Evolutionary conservation across 2,113 vertebrate genomes (phyloP).

Genomic region (Cyphomyrus plagiostoma): DNA sequence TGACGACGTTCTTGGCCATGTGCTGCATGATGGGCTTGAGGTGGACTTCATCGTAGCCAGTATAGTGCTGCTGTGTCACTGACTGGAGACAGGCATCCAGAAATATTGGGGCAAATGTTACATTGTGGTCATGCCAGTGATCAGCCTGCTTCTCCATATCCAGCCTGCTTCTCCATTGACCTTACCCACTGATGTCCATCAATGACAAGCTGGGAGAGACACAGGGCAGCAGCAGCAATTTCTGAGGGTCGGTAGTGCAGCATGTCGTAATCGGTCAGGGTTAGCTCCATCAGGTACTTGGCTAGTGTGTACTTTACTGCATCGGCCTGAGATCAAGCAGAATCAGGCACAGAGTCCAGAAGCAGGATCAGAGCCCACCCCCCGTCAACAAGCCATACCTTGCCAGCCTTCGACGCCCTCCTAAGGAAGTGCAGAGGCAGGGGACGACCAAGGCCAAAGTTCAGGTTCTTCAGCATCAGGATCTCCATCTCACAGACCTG

Average conservation of each 20-base stretch:
- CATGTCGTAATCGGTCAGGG: constrained; percentile 84
- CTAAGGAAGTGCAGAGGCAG: constrained; percentile 85
- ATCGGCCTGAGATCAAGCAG: constrained; percentile 60
- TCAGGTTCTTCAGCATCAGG: constrained; percentile 65
- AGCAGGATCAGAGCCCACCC: background rate
- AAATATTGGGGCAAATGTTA: background rate
- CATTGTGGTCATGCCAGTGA: background rate
- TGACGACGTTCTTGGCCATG: constrained; percentile 81
- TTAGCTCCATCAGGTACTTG: constrained; percentile 91
- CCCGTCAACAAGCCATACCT: constrained; percentile 52
- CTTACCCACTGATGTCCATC: constrained; percentile 75
- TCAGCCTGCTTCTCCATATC: background rate
- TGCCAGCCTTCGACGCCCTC: constrained; percentile 81
- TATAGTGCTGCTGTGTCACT: constrained; percentile 75
- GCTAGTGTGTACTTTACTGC: constrained; percentile 78
- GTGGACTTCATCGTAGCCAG: constrained; percentile 66
- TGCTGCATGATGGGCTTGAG: constrained; percentile 72
- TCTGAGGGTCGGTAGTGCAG: constrained; percentile 82
- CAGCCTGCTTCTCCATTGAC: background rate
- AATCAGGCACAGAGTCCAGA: background rate
- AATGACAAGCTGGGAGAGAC: constrained; percentile 77
- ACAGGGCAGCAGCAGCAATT: constrained; percentile 76
- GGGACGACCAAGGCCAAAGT: constrained; percentile 81
- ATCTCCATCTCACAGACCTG: constrained; percentile 87
- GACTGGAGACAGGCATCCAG: constrained; percentile 52